phyloP scores from a whole-genome alignment of 2,888 invertebrate genomes.

The Osedax fenrisi region DNA sequence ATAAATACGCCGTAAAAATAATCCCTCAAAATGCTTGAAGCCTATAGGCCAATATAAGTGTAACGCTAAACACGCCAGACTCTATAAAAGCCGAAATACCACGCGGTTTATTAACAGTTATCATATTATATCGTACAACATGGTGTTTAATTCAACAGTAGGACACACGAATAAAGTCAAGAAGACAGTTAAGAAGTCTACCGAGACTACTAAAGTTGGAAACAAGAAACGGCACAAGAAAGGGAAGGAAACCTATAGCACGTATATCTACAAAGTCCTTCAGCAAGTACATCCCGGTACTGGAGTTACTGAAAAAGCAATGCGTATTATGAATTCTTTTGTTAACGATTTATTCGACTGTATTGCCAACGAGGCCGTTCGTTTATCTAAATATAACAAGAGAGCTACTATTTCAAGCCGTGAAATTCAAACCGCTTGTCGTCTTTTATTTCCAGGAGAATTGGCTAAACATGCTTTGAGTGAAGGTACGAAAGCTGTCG shows the following conservation, averaged over 20 bases:
- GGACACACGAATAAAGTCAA: conserved; percentile 39
- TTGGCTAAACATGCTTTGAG: conserved; percentile 60
- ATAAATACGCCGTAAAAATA: too few relatives aligned
- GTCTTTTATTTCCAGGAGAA: conserved; percentile 62
- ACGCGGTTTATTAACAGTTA: too few relatives aligned
- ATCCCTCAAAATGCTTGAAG: too few relatives aligned
- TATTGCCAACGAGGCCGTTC: conserved; percentile 40
- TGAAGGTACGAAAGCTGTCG: conserved; percentile 41
- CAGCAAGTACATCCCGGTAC: conserved; percentile 46
- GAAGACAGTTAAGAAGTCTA: conserved; percentile 40
- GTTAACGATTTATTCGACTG: conserved; percentile 47
- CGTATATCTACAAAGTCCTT: conserved; percentile 43
- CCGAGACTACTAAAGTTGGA: conserved; percentile 36
- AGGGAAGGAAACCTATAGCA: conserved; percentile 40
- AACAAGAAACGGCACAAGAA: conserved; percentile 41
- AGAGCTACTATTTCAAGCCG: conserved; percentile 52
- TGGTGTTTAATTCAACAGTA: too few relatives aligned
- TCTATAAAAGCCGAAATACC: too few relatives aligned
- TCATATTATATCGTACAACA: too few relatives aligned
- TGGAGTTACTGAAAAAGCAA: conserved; percentile 41
- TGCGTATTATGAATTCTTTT: conserved; percentile 38
- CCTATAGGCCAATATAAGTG: too few relatives aligned
- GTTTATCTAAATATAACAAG: conserved; percentile 42
- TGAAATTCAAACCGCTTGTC: too few relatives aligned
- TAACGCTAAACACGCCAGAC: too few relatives aligned